phyloP scores from a whole-genome alignment of 30 jellyfish, hydroid and myxozoan species.

The Turritopsis dohrnii region DNA sequence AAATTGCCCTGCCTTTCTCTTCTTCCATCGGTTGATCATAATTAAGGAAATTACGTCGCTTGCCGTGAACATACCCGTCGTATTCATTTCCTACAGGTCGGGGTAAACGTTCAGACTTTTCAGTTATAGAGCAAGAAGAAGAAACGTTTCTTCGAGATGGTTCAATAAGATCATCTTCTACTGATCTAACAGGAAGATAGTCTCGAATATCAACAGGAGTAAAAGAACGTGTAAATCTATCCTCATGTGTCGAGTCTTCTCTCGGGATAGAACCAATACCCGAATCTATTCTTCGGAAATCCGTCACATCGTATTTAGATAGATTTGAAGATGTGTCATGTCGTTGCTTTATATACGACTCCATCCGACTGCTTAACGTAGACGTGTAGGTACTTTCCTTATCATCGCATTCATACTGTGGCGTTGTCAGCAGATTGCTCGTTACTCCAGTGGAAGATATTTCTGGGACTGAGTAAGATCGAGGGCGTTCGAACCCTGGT shows the following conservation, averaged over 20 bases:
- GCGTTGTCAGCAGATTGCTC: background rate
- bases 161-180: background rate
- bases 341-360: background rate
- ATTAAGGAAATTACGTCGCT: background rate
- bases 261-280: conserved; percentile 10
- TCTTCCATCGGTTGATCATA: background rate
- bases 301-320: background rate
- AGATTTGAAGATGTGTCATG: background rate
- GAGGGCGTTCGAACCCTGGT: background rate
- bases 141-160: too few species aligned
- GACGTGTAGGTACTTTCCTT: background rate
- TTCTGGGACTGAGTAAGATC: background rate
- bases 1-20: background rate
- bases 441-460: background rate
- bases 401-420: background rate
- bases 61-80: background rate
- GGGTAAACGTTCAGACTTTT: background rate
- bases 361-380: background rate
- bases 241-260: conserved; percentile 13
- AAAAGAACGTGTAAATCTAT: background rate
- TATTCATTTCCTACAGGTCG: background rate
- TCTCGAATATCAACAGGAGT: background rate
- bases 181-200: background rate
- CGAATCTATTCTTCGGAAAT: conserved; percentile 10
- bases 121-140: too few species aligned